phyloP scores from a whole-genome alignment of 2,888 invertebrate species.

The Leptinotarsa haldemani region DNA sequence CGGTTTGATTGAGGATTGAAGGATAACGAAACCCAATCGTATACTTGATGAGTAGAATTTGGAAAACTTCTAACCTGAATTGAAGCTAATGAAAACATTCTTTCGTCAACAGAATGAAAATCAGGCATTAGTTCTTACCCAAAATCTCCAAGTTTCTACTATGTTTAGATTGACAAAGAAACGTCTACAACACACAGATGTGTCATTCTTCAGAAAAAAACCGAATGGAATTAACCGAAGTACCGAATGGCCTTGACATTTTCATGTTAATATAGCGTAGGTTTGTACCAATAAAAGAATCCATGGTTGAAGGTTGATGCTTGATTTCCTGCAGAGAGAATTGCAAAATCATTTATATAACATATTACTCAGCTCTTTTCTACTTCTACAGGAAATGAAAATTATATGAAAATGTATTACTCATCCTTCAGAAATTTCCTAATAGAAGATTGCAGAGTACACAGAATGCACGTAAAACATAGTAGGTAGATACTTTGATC shows the following conservation, averaged over 20 bases:
- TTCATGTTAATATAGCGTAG: constrained; percentile 1
- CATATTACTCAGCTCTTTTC: background rate
- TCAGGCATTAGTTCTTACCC: too few relatives aligned
- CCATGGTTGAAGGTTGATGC: constrained; percentile 6
- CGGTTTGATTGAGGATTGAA: too few relatives aligned
- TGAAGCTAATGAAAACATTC: too few relatives aligned
- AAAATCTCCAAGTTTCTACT: too few relatives aligned
- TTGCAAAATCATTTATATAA: constrained; percentile 3
- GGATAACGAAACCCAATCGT: too few relatives aligned
- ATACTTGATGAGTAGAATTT: too few relatives aligned
- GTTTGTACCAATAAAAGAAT: background rate
- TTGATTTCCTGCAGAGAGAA: background rate
- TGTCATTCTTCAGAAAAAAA: background rate
- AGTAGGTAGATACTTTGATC: too few relatives aligned
- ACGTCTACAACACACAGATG: background rate
- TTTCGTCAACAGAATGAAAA: too few relatives aligned
- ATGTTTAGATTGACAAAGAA: too few relatives aligned
- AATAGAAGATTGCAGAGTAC: background rate
- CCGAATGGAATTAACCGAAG: background rate
- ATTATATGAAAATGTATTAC: background rate
- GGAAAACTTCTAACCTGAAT: too few relatives aligned
- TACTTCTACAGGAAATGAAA: background rate
- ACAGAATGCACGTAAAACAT: background rate
- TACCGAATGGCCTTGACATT: background rate
- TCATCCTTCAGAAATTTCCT: background rate